A percentile compares a stretch with the other conserved stretches of the same genome.
Conservation (phyloP, 2,797 vertebrate species). For the Argentina silus region DNA sequence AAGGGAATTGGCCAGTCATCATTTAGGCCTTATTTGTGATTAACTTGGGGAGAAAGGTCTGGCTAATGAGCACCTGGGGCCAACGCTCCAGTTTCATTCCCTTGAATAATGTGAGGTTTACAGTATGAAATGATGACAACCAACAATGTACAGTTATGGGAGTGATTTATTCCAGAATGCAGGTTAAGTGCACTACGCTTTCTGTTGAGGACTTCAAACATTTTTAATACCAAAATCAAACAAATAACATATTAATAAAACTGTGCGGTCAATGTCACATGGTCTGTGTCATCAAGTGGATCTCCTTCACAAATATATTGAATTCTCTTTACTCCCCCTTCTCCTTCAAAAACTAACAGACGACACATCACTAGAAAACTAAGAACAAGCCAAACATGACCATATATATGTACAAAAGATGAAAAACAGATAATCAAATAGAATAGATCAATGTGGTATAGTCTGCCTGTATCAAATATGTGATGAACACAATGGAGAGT, state of each 20-base stretch:
- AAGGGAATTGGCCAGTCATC: no score
- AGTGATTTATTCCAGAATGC: conserved; percentile 79
- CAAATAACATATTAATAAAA: conserved; percentile 59
- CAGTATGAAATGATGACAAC: neutral
- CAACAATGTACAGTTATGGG: conserved; percentile 58
- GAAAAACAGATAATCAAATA: conserved; percentile 55
- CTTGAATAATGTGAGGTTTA: no score
- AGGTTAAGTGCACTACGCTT: conserved; percentile 78
- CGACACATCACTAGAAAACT: conserved; percentile 79
- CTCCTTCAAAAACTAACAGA: conserved; percentile 57
- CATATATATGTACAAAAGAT: conserved; percentile 86
- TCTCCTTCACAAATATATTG: conserved; percentile 70
- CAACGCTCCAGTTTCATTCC: no score
- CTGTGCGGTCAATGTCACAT: conserved; percentile 72
- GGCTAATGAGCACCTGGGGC: no score
- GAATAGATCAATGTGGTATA: conserved; percentile 26
- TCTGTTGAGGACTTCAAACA: conserved; percentile 74
- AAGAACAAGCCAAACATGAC: conserved; percentile 73
- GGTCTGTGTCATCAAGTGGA: conserved; percentile 72
- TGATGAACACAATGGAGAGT: conserved; percentile 22
- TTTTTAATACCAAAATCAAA: conserved; percentile 64
- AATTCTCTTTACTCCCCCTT: conserved; percentile 44
- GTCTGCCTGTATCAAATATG: conserved; percentile 25
- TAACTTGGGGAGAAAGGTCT: no score
- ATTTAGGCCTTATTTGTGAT: no score